Evolutionary conservation across 2,888 invertebrate genomes (phyloP).

Genomic region (Drosophila macrospina): DNA sequence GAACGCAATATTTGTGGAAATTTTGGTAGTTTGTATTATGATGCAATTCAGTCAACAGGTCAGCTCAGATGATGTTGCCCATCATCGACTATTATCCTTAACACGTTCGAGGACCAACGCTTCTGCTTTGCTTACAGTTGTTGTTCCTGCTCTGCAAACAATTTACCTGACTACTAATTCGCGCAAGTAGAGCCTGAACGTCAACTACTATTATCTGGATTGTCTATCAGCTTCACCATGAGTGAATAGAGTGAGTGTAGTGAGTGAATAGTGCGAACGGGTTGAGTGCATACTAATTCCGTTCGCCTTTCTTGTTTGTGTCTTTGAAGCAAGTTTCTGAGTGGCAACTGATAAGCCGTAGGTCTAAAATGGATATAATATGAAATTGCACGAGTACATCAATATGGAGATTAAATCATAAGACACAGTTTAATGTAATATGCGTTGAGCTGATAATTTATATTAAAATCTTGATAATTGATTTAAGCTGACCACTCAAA

Average conservation of each 20-base stretch:
- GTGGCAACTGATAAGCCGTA: constrained; percentile 39
- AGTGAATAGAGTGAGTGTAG: constrained; percentile 6
- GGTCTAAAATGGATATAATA: neutral
- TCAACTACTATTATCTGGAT: constrained; percentile 19
- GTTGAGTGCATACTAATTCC: constrained; percentile 53
- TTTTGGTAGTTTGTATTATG: constrained; percentile 11
- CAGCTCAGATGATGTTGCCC: constrained; percentile 19
- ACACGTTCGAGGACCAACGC: constrained; percentile 53
- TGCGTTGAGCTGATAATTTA: neutral
- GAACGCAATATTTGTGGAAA: constrained; percentile 11
- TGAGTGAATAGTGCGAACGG: constrained; percentile 31
- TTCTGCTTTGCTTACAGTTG: constrained; percentile 43
- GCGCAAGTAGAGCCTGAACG: constrained; percentile 4
- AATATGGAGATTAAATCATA: too few relatives aligned
- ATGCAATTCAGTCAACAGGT: constrained; percentile 56
- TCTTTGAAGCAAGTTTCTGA: constrained; percentile 4
- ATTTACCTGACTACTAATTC: constrained; percentile 63
- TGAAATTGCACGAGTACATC: too few relatives aligned
- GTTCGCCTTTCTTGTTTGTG: constrained; percentile 15
- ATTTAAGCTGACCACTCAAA: neutral
- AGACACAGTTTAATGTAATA: too few relatives aligned
- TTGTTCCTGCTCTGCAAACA: constrained; percentile 46
- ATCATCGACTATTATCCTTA: constrained; percentile 56
- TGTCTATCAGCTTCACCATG: constrained; percentile 17
- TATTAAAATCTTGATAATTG: neutral